Evolutionary conservation across 2,797 vertebrate genomes (phyloP), one percentile per base, ranked within the genome.

Genomic region (Geotrypetes seraphini): DNA sequence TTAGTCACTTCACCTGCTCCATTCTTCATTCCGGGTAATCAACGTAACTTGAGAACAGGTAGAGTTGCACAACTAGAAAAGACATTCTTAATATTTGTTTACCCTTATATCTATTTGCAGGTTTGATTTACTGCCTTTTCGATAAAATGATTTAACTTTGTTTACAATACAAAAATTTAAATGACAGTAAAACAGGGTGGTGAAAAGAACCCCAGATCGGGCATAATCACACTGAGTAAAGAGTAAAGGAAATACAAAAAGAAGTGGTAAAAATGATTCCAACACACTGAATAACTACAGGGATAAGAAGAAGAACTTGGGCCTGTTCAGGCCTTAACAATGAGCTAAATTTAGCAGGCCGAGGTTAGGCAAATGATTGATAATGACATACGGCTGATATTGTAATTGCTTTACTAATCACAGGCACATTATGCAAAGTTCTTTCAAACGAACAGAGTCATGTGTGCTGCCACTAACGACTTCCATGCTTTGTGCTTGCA

Each of bases 351-450:
- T 31, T 53, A 50, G 27, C 19, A 13, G 11, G 35, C 12, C 37
- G 10, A 34, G 53, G 26, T 56, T 56, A 58, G 54, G 42, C 51
- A 54, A 63, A 59, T 50, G 3, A 57, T 55, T 58, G 56, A 34
- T 55, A 58, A 53, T 53, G 15, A 39, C 57, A 63, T 19, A 8
- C 35, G 49, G 36, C 29, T 57, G 26, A 22, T 50, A 42, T 39
- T 53, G 30, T 61, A 66, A 59, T 61, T 67, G 41, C 39, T 60
- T 50, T 59, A 28, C 25, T 49, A 68, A 64, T 51, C 39, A 39
- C 39, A 36, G 16, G 35, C 43, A 2, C 14, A 57, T 47, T 44
- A 65, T 43, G 39, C 25, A 60, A 55, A 69, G 14, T 45, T 52
- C 36, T 57, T 30, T 47, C 55, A 69, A 51, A 51, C 24, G 25